A percentile compares a stretch with the other conserved stretches of the same genome.
These are phyloP conservation scores for Clusia tigrina DNA, from an alignment of 2,888 invertebrate genomes.

Conservation along the genomic window DNA sequence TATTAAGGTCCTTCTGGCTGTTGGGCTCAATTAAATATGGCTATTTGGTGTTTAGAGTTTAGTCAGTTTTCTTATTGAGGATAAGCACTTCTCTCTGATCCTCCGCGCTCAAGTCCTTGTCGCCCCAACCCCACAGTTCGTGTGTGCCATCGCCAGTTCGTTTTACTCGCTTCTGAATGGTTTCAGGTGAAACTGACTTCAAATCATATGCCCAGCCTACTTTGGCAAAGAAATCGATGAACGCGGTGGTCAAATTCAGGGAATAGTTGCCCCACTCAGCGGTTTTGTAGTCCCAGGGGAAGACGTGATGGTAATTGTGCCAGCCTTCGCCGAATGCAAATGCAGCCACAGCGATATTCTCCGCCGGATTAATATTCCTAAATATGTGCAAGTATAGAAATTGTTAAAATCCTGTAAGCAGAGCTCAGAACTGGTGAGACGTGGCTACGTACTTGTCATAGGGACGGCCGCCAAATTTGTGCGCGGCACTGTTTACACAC, in stretches of 20 bases:
- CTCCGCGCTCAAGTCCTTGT: conserved; percentile 70
- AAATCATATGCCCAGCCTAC: conserved; percentile 89
- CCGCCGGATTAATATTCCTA: conserved; percentile 72
- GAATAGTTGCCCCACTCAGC: conserved; percentile 79
- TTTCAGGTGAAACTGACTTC: conserved; percentile 78
- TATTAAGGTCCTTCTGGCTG: too few relatives aligned
- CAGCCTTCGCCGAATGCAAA: conserved; percentile 78
- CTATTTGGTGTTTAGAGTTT: too few relatives aligned
- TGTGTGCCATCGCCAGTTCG: conserved; percentile 80
- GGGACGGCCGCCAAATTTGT: conserved; percentile 79
- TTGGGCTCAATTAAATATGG: too few relatives aligned
- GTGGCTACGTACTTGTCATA: conserved; percentile 71
- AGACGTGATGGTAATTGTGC: conserved; percentile 85
- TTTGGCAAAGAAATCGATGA: conserved; percentile 82
- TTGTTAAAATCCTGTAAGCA: not conserved
- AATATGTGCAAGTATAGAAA: conserved; percentile 16
- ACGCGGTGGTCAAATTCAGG: conserved; percentile 77
- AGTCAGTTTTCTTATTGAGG: conserved; percentile 69
- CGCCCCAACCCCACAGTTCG: conserved; percentile 83
- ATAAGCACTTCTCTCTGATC: conserved; percentile 69
- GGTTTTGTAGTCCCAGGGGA: conserved; percentile 87
- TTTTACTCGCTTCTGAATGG: conserved; percentile 73
- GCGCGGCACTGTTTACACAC: conserved; percentile 90
- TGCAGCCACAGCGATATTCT: conserved; percentile 72
- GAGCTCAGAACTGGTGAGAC: not conserved